phyloP scores from a whole-genome alignment of 2,888 invertebrate species.

The Doris montereyensis region DNA sequence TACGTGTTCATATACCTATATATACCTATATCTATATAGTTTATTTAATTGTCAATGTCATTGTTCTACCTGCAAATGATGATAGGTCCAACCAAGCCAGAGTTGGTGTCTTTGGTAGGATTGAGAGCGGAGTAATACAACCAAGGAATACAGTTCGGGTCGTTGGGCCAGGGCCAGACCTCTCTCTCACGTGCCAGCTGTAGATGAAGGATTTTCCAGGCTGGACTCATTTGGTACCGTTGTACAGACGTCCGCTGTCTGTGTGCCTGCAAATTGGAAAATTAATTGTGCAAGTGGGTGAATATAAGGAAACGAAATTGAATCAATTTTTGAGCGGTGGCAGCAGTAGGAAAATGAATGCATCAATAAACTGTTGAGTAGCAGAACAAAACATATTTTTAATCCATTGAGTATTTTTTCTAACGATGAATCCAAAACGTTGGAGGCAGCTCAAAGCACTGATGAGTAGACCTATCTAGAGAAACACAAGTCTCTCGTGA shows the following conservation, averaged over 20 bases:
- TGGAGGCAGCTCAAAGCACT: no score
- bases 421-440: no score
- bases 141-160: constrained; percentile 58
- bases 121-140: constrained; percentile 56
- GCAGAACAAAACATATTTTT: no score
- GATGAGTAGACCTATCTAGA: no score
- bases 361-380: no score
- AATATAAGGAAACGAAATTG: not conserved
- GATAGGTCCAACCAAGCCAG: constrained; percentile 56
- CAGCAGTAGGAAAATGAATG: no score
- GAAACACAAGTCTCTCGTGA: no score
- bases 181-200: constrained; percentile 55
- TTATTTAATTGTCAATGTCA: not conserved
- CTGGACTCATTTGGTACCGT: no score
- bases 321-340: not conserved
- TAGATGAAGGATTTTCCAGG: constrained; percentile 46
- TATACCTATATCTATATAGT: not conserved
- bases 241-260: not conserved
- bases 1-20: not conserved
- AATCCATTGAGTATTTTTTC: no score
- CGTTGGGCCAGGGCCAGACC: constrained; percentile 57
- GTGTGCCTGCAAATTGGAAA: no score
- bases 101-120: constrained; percentile 50
- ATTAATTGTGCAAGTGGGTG: no score
- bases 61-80: constrained; percentile 48